A percentile compares a stretch with the other conserved stretches of the same genome.
Conservation (phyloP, 2,888 invertebrate species). For the Philhelius pedissequus region DNA sequence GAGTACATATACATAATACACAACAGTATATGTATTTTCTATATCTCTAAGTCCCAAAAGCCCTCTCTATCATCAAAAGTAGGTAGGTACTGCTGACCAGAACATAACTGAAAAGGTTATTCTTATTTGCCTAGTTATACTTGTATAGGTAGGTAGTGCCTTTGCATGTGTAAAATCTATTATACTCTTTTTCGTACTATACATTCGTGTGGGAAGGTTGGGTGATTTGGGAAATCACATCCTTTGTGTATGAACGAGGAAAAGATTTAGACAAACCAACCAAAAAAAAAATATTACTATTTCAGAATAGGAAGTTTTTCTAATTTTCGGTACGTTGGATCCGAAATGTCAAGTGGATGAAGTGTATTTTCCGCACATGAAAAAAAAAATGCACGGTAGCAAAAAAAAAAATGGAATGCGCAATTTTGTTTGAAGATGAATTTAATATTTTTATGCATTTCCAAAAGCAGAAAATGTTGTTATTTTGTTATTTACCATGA, state of each 20-base stretch:
- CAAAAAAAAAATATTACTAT: neutral
- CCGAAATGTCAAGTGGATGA: slow-evolving; percentile 18
- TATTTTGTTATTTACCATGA: neutral
- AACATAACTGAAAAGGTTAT: slow-evolving; percentile 20
- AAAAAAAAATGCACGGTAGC: neutral
- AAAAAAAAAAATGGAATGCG: slow-evolving; percentile 1
- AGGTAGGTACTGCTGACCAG: slow-evolving; percentile 20
- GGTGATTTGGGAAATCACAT: slow-evolving; percentile 28
- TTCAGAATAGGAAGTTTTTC: neutral
- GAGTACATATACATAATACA: neutral
- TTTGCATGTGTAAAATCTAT: slow-evolving; percentile 47
- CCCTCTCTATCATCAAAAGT: neutral
- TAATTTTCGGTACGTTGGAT: slow-evolving; percentile 22
- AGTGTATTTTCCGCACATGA: neutral
- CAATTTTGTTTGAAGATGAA: slow-evolving; percentile 3
- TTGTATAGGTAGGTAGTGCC: neutral
- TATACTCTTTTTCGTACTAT: slow-evolving; percentile 16
- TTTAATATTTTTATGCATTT: slow-evolving; percentile 15
- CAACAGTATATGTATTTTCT: neutral
- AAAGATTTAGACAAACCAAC: neutral
- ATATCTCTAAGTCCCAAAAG: neutral
- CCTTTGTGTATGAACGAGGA: slow-evolving; percentile 23
- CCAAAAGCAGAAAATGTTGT: neutral
- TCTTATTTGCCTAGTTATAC: neutral
- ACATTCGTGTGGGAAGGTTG: neutral